Base-by-base conservation (phyloP, 2,888 invertebrate species). In the Orchesella flavescens region DNA sequence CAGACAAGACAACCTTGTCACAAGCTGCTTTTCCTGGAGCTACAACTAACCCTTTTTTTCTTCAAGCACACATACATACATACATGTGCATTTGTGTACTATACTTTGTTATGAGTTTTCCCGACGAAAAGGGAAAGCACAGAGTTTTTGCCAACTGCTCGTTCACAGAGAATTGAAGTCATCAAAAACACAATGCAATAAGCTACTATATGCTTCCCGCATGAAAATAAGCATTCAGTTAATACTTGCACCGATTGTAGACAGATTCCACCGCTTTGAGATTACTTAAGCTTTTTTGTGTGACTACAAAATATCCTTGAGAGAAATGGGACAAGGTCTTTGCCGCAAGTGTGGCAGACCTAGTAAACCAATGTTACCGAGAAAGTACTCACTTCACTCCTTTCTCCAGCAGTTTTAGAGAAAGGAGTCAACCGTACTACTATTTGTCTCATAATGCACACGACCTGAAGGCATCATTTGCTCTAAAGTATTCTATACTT, bases 251-350 rank as follows among this genome's bases (percentile, higher is more conserved):
- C 2, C 34, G 34, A 34, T 34, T 34, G 34, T 34, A 34, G 34
- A 34, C 34, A 2, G 34, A 34, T 34, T 34, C 34, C 34, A 34
- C 2, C 2, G 34, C 34, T 34, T n/a, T 34, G 34, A 34, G 34
- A 34, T 34, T 34, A 7, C 34, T 34, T 34, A 34, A 34, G 34
- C 34, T 7, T 34, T 34, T 34, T 34, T 34, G 34, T 34, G 43
- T 57, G 34, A 7, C 43, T 34, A 43, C 5, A n/a, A n/a, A 69
- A 15, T 12, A 59, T 19, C 72, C 72, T 72, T 72, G 72, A 59
- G 43, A 57, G 19, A 59, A 72, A 59, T 59, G 43, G 57, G 34
- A 43, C 72, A 72, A 72, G 71, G 71, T 44, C 59, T 55, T 72
- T 57, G 12, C 34, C 13, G 13, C 9, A 12, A 57, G 57, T 68